Percentiles rank a stretch among this genome's conserved stretches.
These are phyloP conservation scores for Drosophila watanabei DNA, from an alignment of 1,140 invertebrate genomes.

Conservation along the genomic window DNA sequence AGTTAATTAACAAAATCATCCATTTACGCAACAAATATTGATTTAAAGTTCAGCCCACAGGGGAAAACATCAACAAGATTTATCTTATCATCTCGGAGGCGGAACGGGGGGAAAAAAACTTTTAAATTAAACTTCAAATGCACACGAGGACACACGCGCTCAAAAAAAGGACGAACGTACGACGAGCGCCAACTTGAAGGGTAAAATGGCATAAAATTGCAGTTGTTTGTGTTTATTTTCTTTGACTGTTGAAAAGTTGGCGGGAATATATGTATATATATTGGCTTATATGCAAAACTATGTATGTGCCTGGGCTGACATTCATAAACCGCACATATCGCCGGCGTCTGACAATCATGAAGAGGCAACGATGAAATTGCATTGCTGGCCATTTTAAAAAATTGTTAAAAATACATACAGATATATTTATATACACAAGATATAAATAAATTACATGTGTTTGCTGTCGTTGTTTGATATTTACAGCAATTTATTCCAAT, in stretches of 20 bases:
- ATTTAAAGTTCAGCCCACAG: conserved; percentile 40
- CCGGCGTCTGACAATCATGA: conserved; percentile 28
- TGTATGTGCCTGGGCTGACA: conserved; percentile 36
- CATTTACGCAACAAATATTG: conserved; percentile 50
- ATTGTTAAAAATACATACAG: conserved; percentile 6
- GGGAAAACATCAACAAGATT: conserved; percentile 31
- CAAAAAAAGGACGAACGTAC: neutral
- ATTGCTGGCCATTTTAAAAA: conserved; percentile 48
- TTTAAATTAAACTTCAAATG: conserved; percentile 61
- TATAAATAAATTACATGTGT: conserved; percentile 53
- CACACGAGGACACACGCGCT: conserved; percentile 1
- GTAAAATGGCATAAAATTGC: conserved; percentile 52
- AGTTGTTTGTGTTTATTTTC: conserved; percentile 47
- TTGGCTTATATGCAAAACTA: conserved; percentile 5
- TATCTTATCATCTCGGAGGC: conserved; percentile 19
- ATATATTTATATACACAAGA: neutral
- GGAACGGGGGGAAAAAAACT: neutral
- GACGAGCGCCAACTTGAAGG: conserved; percentile 5
- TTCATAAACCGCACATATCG: conserved; percentile 63
- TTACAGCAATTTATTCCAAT: conserved; percentile 42
- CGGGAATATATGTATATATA: neutral
- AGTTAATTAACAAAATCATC: conserved; percentile 57
- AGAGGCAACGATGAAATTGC: conserved; percentile 38
- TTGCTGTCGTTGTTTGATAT: conserved; percentile 45
- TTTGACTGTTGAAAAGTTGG: conserved; percentile 7